Evolutionary conservation across 2,797 vertebrate genomes (phyloP).

Genomic region (Melanotaenia pygmaea): DNA sequence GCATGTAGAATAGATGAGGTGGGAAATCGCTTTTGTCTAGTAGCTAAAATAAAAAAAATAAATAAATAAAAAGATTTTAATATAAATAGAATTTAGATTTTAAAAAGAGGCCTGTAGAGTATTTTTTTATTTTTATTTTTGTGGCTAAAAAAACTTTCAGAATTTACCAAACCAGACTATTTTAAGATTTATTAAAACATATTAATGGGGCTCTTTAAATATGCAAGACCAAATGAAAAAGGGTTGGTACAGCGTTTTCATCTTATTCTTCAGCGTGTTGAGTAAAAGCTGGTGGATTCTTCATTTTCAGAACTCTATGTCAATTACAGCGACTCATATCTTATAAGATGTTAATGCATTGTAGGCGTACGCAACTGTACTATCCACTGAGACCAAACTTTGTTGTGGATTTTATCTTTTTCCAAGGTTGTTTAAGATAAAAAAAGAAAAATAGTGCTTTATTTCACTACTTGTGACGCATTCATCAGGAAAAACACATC

Average conservation of each 20-base stretch:
- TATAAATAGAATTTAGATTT: background rate
- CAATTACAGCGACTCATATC: background rate
- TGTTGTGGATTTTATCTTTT: background rate
- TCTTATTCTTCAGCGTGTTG: background rate
- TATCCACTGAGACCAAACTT: background rate
- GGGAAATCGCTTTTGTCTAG: background rate
- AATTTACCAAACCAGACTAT: background rate
- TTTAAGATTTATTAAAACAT: conserved; percentile 12
- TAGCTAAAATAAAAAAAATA: background rate
- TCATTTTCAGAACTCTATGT: background rate
- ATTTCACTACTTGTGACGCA: background rate
- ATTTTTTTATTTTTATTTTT: background rate
- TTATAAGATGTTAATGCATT: background rate
- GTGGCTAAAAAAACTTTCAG: background rate
- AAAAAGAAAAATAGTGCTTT: background rate
- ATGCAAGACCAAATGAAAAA: background rate
- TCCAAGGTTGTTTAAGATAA: background rate
- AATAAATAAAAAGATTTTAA: background rate
- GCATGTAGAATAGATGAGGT: background rate
- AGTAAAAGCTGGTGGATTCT: background rate
- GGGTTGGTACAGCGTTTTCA: background rate
- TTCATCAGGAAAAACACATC: background rate
- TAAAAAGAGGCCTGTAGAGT: background rate
- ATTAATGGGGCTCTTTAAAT: conserved; percentile 1
- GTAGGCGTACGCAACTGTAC: background rate